phyloP scores from a whole-genome alignment of 2,797 vertebrate species.

The Calcarius lapponicus region DNA sequence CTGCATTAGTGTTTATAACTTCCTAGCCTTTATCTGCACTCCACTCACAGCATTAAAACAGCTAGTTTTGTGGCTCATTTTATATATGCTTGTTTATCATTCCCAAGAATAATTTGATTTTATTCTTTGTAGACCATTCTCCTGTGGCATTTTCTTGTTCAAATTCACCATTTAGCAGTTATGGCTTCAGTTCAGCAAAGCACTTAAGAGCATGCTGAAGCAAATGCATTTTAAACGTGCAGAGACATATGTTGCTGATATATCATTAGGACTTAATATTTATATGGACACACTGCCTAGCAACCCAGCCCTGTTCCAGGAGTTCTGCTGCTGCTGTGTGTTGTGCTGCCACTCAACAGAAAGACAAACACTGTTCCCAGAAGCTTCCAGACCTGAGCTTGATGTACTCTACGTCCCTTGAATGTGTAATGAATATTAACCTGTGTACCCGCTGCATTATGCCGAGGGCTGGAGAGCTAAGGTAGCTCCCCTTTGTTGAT shows the following conservation, averaged over 20 bases:
- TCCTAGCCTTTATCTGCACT: background rate
- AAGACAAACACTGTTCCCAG: conserved; percentile 1
- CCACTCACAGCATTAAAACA: background rate
- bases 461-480: background rate
- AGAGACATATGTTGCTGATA: background rate
- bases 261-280: conserved; percentile 25
- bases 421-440: background rate
- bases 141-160: conserved; percentile 12
- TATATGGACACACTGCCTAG: conserved; percentile 6
- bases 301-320: conserved; percentile 13
- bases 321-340: background rate
- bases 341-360: background rate
- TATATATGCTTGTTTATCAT: conserved; percentile 16
- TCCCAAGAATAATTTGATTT: conserved; percentile 15
- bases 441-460: background rate
- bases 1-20: background rate
- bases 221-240: conserved; percentile 18
- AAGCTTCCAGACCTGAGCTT: background rate
- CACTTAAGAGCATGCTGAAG: background rate
- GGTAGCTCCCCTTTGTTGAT: background rate
- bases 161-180: conserved; percentile 9
- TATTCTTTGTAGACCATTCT: background rate
- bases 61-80: background rate
- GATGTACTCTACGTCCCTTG: background rate
- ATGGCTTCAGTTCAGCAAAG: conserved; percentile 44